Evolutionary conservation across 1,140 invertebrate species (phyloP), one percentile per base, ranked within the genome.

Genomic region (Thaumatotibia leucotreta): DNA sequence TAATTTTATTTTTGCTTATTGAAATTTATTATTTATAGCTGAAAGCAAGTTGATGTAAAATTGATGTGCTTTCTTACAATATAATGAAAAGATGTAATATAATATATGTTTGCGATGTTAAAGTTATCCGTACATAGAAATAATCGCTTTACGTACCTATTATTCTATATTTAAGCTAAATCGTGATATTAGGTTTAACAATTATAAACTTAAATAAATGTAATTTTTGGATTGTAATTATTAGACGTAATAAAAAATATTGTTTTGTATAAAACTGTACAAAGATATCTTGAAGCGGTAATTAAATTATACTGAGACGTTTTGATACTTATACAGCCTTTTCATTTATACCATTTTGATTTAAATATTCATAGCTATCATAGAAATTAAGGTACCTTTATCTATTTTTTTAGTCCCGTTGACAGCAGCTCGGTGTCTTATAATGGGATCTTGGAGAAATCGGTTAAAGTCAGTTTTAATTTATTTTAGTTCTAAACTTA

Each of bases 221-320:
- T 91, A 89, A 88, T 91, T 89, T 90, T 89, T 88, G 82, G 82
- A 88, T 88, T 90, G 86, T 90, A 89, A 90, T 90, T 90, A 90
- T 86, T 90, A 90, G 88, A 82, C 77, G 66, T 89, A 87, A 88
- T 81, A 77, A 80, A 82, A 45, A 84, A 88, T 88, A 90, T 91
- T 89, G 86, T 89, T 89, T 89, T 91, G 86, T 91, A 91, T 89
- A 88, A 90, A 82, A 87, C 80, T 91, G 88, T 91, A 91, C 88
- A 91, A 89, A 91, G 82, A 84, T 86, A 88, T 91, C 88, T 88
- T 85, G 81, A 79, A 84, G 79, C 78, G 82, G 80, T 89, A 88
- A 89, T 91, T 87, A 88, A 73, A 88, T 88, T 91, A 91, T 89
- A 91, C 86, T 83, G 86, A 45, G 39, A 91, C 82, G 88, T 91